Evolutionary conservation across 2,888 invertebrate genomes (phyloP), one percentile per base, ranked within the genome.

Genomic region (Drosophila recens): DNA sequence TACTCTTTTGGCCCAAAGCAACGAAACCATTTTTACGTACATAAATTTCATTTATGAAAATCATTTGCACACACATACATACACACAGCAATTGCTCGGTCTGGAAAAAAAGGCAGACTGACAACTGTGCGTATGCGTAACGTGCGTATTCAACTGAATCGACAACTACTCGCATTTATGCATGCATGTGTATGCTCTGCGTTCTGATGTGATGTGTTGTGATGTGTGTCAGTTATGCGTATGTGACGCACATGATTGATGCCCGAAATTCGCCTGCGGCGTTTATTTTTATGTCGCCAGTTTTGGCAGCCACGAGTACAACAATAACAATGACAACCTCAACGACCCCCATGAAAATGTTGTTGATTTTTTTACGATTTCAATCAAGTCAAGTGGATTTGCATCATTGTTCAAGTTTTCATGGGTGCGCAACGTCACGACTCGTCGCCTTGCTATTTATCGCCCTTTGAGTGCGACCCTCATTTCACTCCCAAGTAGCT

Each of bases 321-420:
- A 45, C 54, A 46, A 45, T 51, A 46, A 49, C 53, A 54, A 33
- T 33, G 20, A 46, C 45, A 63, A 64, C 42, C 30, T 8, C 43
- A 54, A 56, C 54, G 36, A 48, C 36, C 64, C 62, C 71, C 76
- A 67, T 67, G 66, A 54, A 75, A 82, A 67, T 66, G 68, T 56
- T 83, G 68, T 79, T 87, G 64, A 61, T 56, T 70, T 62, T 79
- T 90, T 87, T 76, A 89, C 75, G 89, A 89, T 89, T 86, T 83
- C 84, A 86, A 86, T 86, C 90, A 90, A 86, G 81, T 74, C 89
- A 86, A 86, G 86, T 86, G 90, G 89, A 87, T 80, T 80, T 89
- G 69, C 84, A 80, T 83, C 87, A 75, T 66, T 72, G 72, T 66
- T 77, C 69, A 69, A 87, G 71, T 80, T 75, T 86, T 74, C 77